Percentiles rank a stretch among this genome's conserved stretches.
Evolutionary conservation across 2,113 vertebrate genomes (phyloP).

Genomic region (Carlito syrichta): DNA sequence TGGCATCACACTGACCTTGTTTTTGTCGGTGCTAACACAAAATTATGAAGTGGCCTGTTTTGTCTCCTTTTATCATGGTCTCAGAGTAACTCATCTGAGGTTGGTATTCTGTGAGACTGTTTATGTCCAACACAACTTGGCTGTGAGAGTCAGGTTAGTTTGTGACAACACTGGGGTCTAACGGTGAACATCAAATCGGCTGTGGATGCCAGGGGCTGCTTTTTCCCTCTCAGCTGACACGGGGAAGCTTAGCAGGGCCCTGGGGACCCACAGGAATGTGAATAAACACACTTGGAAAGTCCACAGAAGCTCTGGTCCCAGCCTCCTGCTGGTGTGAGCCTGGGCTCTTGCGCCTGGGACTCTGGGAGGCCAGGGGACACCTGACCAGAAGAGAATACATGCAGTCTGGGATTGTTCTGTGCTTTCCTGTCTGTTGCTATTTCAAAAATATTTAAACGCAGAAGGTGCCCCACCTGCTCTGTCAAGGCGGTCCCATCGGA

Average conservation of each 20-base stretch:
- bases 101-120: neutral
- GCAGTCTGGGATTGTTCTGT: neutral
- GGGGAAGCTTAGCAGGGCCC: neutral
- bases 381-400: neutral
- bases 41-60: neutral
- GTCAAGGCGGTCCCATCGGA: neutral
- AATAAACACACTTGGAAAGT: neutral
- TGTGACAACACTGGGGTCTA: neutral
- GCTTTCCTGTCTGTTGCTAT: neutral
- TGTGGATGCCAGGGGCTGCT: neutral
- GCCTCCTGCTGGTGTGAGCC: neutral
- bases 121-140: neutral
- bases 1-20: neutral
- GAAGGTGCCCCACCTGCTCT: neutral
- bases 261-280: neutral
- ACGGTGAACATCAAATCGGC: neutral
- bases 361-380: no score
- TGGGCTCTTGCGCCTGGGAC: neutral
- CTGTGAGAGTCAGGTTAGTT: neutral
- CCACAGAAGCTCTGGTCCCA: neutral
- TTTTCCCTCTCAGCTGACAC: neutral
- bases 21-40: neutral
- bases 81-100: neutral
- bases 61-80: neutral
- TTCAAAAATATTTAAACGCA: conserved; percentile 7